A percentile compares a stretch with the other conserved stretches of the same genome.
Conservation (phyloP, 2,797 vertebrate species). For the Intellagama lesueurii region DNA sequence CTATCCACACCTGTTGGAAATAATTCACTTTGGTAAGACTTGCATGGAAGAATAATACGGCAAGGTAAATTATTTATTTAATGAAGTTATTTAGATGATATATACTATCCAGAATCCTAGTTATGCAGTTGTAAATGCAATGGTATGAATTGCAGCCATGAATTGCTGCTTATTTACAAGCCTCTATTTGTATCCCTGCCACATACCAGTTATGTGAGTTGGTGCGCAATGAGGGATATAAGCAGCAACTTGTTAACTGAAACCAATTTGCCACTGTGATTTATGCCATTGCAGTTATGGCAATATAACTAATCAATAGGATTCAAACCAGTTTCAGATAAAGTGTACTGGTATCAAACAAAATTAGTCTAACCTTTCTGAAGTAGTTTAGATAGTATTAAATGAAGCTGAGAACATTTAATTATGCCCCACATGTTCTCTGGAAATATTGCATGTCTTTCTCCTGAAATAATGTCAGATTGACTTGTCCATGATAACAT, state of each 20-base stretch:
- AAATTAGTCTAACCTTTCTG: constrained; percentile 34
- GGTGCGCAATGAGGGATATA: no score
- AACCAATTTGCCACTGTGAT: no score
- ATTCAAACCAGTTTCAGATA: constrained; percentile 9
- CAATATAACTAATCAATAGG: no score
- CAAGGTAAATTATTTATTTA: constrained; percentile 20
- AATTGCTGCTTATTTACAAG: no score
- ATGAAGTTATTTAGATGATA: constrained; percentile 10
- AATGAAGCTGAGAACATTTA: neutral
- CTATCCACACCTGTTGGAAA: constrained; percentile 36
- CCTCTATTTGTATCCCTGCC: no score
- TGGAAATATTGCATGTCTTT: constrained; percentile 41
- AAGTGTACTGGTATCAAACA: constrained; percentile 28
- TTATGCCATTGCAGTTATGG: no score
- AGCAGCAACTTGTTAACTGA: no score
- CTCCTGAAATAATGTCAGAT: constrained; percentile 26
- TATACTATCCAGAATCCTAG: no score
- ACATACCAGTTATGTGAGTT: no score
- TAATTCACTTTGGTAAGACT: neutral
- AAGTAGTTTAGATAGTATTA: constrained; percentile 23
- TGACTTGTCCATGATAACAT: constrained; percentile 32
- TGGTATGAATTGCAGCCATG: no score
- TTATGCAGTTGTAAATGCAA: neutral
- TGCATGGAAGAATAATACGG: neutral
- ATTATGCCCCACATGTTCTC: constrained; percentile 39